These are phyloP conservation scores for Drosophila testacea DNA, from an alignment of 2,888 invertebrate genomes.

Conservation along the genomic window DNA sequence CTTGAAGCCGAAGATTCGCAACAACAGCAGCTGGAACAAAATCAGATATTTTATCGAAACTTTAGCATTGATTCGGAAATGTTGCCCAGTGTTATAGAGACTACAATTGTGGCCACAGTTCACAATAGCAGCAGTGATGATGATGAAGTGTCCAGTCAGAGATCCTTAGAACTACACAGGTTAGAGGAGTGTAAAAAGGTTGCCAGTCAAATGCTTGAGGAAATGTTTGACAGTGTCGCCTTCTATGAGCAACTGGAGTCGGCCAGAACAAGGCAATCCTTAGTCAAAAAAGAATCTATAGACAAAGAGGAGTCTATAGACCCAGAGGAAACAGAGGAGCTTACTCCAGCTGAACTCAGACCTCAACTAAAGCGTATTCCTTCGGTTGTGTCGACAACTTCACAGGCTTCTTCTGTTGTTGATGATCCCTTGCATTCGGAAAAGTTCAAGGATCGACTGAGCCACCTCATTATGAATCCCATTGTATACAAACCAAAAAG, in stretches of 20 bases:
- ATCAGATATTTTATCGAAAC: conserved; percentile 55
- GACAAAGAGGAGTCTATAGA: background rate
- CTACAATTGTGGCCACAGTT: conserved; percentile 82
- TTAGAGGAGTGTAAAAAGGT: conserved; percentile 56
- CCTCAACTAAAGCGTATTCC: conserved; percentile 29
- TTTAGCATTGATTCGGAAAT: conserved; percentile 82
- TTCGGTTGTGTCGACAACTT: conserved; percentile 38
- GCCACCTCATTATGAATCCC: conserved; percentile 68
- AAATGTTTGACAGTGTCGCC: conserved; percentile 69
- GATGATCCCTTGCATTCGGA: conserved; percentile 79
- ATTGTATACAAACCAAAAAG: conserved; percentile 34
- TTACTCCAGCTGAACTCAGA: background rate
- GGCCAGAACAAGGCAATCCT: conserved; percentile 7
- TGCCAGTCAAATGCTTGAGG: conserved; percentile 69
- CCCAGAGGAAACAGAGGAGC: background rate
- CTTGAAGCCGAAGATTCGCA: conserved; percentile 77
- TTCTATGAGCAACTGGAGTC: conserved; percentile 62
- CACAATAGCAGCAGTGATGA: conserved; percentile 78
- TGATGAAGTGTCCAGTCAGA: conserved; percentile 38
- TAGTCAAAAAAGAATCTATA: background rate
- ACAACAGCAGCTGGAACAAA: conserved; percentile 45
- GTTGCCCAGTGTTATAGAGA: conserved; percentile 80
- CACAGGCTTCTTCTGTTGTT: conserved; percentile 58
- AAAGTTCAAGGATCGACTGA: conserved; percentile 78
- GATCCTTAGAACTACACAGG: conserved; percentile 25